phyloP scores from a whole-genome alignment of 2,888 invertebrate genomes.

The Apamea anceps region DNA sequence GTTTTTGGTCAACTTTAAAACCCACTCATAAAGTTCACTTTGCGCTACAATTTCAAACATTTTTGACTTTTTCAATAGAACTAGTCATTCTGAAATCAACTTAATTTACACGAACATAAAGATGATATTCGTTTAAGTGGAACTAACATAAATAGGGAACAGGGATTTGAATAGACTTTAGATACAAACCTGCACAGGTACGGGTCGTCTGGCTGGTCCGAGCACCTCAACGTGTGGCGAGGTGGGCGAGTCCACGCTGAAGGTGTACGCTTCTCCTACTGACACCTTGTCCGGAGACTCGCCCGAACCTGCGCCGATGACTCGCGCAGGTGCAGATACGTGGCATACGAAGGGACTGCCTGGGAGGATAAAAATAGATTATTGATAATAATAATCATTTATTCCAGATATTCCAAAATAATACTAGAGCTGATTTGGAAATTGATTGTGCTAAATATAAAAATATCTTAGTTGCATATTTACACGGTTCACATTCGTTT shows the following conservation, averaged over 20 bases:
- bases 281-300: constrained; percentile 95
- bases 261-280: constrained; percentile 95
- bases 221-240: constrained; percentile 95
- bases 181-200: constrained; percentile 91
- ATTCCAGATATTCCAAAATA: background rate
- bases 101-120: background rate
- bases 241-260: constrained; percentile 96
- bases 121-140: background rate
- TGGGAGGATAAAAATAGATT: constrained; percentile 69
- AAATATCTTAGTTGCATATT: background rate
- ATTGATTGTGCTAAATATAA: background rate
- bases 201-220: constrained; percentile 93
- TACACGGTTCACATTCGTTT: too few relatives aligned
- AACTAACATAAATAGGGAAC: background rate
- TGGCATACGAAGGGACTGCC: constrained; percentile 95
- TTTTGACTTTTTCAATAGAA: background rate
- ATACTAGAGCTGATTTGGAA: background rate
- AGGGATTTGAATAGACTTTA: background rate
- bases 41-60: background rate
- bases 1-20: background rate
- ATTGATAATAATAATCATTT: background rate
- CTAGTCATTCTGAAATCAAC: background rate
- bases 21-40: background rate
- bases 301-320: constrained; percentile 95
- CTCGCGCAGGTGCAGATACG: constrained; percentile 95